Percentiles rank a stretch among this genome's conserved stretches.
phyloP scores from a whole-genome alignment of 2,113 vertebrate genomes.

The Acanthisitta chloris region DNA sequence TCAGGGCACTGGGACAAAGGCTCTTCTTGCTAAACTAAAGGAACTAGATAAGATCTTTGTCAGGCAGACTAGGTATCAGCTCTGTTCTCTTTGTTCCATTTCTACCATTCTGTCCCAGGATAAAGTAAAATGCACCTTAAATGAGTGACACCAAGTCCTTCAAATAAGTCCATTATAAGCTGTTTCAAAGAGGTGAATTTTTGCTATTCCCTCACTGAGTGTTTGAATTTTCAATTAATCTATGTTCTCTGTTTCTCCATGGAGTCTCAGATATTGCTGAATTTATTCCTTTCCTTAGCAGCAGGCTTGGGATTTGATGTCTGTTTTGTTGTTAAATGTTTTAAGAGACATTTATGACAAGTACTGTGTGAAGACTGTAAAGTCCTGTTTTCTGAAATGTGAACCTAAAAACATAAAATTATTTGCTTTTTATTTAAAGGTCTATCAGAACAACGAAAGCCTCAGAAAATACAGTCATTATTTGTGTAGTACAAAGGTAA shows the following conservation, averaged over 20 bases:
- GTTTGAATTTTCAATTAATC: background rate
- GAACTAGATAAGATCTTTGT: background rate
- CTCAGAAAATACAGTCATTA: slow-evolving; percentile 93
- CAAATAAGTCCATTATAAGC: background rate
- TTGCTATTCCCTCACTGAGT: background rate
- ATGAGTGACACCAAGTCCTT: background rate
- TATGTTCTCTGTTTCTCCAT: background rate
- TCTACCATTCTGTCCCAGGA: background rate
- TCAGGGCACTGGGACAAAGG: background rate
- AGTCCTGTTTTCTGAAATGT: slow-evolving; percentile 1
- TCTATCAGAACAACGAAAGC: slow-evolving; percentile 89
- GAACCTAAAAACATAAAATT: background rate
- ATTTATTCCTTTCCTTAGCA: background rate
- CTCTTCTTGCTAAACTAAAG: background rate
- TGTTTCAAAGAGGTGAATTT: background rate
- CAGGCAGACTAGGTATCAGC: background rate
- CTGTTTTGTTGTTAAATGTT: background rate
- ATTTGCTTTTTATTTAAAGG: slow-evolving; percentile 77
- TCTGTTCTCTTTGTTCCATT: background rate
- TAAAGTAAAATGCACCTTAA: background rate
- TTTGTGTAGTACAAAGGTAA: slow-evolving; percentile 93
- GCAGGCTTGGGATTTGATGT: background rate
- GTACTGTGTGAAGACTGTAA: background rate
- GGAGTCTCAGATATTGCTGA: background rate
- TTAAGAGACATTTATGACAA: background rate